These are phyloP conservation scores for Rhagoletis zephyria DNA, from an alignment of 1,140 invertebrate genomes.

Conservation along the genomic window DNA sequence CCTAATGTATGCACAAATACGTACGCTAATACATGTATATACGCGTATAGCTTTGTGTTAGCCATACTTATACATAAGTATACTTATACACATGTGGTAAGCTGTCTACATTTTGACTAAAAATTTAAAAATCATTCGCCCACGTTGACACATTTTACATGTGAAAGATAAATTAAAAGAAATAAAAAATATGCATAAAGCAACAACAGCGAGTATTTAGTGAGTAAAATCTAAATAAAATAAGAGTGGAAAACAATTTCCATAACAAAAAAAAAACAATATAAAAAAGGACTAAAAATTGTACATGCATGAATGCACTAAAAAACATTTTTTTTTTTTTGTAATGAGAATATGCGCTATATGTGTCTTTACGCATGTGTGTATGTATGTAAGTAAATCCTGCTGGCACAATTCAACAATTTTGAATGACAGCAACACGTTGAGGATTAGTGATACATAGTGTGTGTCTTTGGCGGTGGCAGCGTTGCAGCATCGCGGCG, in stretches of 20 bases:
- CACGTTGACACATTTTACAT: constrained; percentile 45
- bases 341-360: too few species aligned
- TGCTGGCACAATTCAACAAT: not conserved
- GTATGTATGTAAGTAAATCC: not conserved
- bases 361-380: not conserved
- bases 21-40: too few species aligned
- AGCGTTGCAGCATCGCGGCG: not conserved
- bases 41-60: too few species aligned
- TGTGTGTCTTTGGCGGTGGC: not conserved
- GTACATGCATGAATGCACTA: too few species aligned
- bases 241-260: not conserved
- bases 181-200: not conserved
- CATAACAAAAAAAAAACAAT: not conserved
- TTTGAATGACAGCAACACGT: constrained; percentile 20
- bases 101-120: not conserved
- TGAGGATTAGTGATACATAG: not conserved
- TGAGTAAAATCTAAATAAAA: not conserved
- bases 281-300: not conserved
- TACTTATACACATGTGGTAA: not conserved
- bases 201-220: not conserved
- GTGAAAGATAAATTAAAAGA: not conserved
- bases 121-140: constrained; percentile 36
- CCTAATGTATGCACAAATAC: too few species aligned
- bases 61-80: too few species aligned
- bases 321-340: too few species aligned